Evolutionary conservation across 1,140 invertebrate genomes (phyloP).

Genomic region (Diorhabda elongata): DNA sequence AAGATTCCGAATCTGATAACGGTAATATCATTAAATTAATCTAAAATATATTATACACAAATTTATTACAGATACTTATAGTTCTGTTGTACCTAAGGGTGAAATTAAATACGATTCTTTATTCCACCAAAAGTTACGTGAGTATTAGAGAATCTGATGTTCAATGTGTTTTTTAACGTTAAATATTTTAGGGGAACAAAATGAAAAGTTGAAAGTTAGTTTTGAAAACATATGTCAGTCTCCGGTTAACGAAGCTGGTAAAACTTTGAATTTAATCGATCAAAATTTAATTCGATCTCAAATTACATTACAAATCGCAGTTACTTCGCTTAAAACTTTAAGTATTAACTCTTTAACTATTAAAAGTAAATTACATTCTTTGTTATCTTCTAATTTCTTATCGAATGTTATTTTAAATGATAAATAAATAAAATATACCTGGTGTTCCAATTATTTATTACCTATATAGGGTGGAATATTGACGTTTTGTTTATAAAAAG

Average conservation of each 20-base stretch:
- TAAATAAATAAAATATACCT: constrained; percentile 4
- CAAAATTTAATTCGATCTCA: constrained; percentile 42
- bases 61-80: no score
- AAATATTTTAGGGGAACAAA: constrained; percentile 37
- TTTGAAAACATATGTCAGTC: constrained; percentile 33
- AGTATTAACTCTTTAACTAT: constrained; percentile 37
- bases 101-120: no score
- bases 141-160: no score
- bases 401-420: constrained; percentile 31
- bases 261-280: constrained; percentile 36
- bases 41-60: no score
- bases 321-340: constrained; percentile 37
- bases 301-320: constrained; percentile 40
- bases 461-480: no score
- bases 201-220: constrained; percentile 33
- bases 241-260: constrained; percentile 32
- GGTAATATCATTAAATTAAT: constrained; percentile 25
- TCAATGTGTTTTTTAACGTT: no score
- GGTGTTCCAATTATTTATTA: no score
- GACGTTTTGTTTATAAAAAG: no score
- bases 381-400: constrained; percentile 38
- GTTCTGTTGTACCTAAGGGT: no score
- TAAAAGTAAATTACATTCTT: constrained; percentile 39
- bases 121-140: no score
- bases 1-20: constrained; percentile 45